Conservation (phyloP, 2,113 vertebrate species). For the Enhydra lutris region DNA sequence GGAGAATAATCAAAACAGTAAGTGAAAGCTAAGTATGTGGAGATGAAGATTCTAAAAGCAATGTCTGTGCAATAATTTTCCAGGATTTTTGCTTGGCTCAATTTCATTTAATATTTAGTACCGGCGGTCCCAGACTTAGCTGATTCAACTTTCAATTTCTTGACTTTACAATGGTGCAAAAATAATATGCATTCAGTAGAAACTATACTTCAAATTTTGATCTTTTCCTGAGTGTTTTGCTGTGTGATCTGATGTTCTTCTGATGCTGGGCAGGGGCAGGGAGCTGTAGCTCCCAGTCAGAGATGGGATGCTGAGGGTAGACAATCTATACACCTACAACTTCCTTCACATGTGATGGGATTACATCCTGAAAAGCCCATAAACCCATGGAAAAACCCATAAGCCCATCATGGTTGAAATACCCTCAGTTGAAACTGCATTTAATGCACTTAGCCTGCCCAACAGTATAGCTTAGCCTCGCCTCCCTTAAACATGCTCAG, state of each 20-base stretch:
- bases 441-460: background rate
- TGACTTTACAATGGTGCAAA: background rate
- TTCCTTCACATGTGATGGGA: background rate
- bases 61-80: background rate
- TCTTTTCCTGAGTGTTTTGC: background rate
- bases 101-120: slow-evolving; percentile 20
- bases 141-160: background rate
- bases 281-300: background rate
- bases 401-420: background rate
- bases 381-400: background rate
- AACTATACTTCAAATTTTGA: background rate
- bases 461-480: background rate
- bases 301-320: background rate
- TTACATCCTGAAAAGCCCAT: background rate
- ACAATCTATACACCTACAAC: background rate
- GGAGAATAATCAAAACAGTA: background rate
- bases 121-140: background rate
- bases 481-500: background rate
- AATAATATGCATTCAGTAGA: background rate
- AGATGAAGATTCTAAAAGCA: background rate
- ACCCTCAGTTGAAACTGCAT: background rate
- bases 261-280: background rate
- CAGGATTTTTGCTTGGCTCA: background rate
- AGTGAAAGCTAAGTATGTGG: background rate
- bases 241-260: background rate